A percentile compares a stretch with the other conserved stretches of the same genome.
Conservation (phyloP, 37 sponge, comb jelly and placozoan genomes). For the Diacarnus erythraeanus region DNA sequence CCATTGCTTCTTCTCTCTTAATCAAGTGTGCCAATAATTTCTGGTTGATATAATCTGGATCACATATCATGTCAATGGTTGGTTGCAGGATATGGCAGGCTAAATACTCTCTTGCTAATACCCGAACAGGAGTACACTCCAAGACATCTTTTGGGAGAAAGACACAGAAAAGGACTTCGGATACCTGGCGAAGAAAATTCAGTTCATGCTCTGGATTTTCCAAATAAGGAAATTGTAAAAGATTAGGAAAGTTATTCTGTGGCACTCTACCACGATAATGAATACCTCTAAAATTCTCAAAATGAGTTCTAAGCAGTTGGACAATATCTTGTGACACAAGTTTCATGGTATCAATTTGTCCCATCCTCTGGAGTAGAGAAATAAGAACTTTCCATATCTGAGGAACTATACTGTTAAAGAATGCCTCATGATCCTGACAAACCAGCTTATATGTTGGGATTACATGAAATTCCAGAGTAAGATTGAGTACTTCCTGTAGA, state of each 20-base stretch:
- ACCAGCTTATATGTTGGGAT: constrained; percentile 46
- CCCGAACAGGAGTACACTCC: constrained; percentile 60
- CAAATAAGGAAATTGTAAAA: constrained; percentile 59
- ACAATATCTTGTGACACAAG: constrained; percentile 57
- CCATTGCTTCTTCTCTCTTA: constrained; percentile 53
- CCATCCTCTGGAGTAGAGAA: constrained; percentile 25
- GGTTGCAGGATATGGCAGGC: constrained; percentile 68
- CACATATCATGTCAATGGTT: constrained; percentile 75
- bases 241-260: constrained; percentile 25
- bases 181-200: constrained; percentile 67
- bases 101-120: constrained; percentile 69
- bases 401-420: constrained; percentile 55
- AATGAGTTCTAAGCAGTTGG: constrained; percentile 36
- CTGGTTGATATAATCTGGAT: constrained; percentile 93
- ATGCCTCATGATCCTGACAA: constrained; percentile 35
- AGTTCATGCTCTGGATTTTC: constrained; percentile 58
- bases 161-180: constrained; percentile 72
- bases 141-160: constrained; percentile 49
- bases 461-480: constrained; percentile 46
- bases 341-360: constrained; percentile 61
- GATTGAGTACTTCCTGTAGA: constrained; percentile 42
- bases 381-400: constrained; percentile 56
- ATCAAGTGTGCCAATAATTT: constrained; percentile 61
- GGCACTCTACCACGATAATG: constrained; percentile 3
- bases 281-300: constrained; percentile 38